A percentile compares a stretch with the other conserved stretches of the same genome.
Evolutionary conservation across 2,113 vertebrate species (phyloP).

Genomic region (Marmota monax): DNA sequence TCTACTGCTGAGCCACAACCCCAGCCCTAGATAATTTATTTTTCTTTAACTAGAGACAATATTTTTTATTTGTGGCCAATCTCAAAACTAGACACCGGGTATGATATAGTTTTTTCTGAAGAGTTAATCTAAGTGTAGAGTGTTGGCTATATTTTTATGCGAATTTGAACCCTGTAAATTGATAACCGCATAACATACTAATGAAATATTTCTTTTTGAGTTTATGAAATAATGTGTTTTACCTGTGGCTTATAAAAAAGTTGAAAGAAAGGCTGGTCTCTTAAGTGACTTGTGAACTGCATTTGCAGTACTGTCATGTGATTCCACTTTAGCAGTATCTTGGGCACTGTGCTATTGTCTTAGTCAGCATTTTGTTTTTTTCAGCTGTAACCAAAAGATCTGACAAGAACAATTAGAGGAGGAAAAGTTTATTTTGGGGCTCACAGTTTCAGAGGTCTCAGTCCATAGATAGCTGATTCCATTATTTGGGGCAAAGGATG

Average conservation of each 20-base stretch:
- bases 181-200: neutral
- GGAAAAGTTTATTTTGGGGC: too few relatives aligned
- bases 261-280: neutral
- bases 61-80: neutral
- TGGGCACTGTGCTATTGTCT: neutral
- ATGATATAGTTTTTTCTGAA: slow-evolving; percentile 45
- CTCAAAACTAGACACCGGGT: neutral
- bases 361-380: too few relatives aligned
- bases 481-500: too few relatives aligned
- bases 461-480: too few relatives aligned
- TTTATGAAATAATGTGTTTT: neutral
- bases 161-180: neutral
- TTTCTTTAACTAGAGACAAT: neutral
- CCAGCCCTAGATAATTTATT: neutral
- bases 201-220: slow-evolving; percentile 10
- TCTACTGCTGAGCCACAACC: too few relatives aligned
- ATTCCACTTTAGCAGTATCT: neutral
- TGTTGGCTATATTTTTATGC: neutral
- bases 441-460: too few relatives aligned
- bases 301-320: neutral
- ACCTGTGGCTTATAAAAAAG: neutral
- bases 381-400: too few relatives aligned
- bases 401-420: too few relatives aligned
- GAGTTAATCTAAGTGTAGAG: neutral
- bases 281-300: neutral